Evolutionary conservation across 2,888 invertebrate species (phyloP).

Genomic region (Caenorhabditis sinica): DNA sequence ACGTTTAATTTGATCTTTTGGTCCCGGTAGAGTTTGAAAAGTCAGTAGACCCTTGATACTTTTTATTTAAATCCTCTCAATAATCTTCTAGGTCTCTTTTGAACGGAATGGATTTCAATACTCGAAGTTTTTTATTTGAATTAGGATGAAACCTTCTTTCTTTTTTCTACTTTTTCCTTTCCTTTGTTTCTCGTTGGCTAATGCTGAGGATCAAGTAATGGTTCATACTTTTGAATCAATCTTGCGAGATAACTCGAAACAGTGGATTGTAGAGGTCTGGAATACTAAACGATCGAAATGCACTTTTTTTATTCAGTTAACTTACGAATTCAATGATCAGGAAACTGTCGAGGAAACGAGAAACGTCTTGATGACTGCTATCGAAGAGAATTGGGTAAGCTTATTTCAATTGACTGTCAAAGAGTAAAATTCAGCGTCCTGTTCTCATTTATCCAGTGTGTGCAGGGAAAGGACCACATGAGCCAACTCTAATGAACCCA

Average conservation of each 20-base stretch:
- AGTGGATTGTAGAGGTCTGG: conserved; percentile 9
- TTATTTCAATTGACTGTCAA: not conserved
- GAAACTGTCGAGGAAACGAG: conserved; percentile 7
- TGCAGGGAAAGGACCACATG: not conserved
- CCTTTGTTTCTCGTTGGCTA: not conserved
- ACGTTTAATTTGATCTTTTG: not conserved
- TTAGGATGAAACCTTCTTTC: not conserved
- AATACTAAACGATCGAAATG: not conserved
- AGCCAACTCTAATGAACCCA: conserved; percentile 10
- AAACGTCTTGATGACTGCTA: not conserved
- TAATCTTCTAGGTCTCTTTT: not conserved
- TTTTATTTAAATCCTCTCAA: not conserved
- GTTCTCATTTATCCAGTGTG: not conserved
- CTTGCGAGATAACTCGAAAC: not conserved
- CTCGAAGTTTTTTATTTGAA: not conserved
- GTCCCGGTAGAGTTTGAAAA: not conserved
- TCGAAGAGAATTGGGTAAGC: conserved; percentile 8
- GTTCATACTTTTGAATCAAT: conserved; percentile 15
- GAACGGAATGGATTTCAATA: no score
- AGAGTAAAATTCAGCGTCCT: not conserved
- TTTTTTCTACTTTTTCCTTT: not conserved
- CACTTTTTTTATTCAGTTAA: conserved; percentile 7
- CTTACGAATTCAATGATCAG: conserved; percentile 14
- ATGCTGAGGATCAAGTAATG: conserved; percentile 8
- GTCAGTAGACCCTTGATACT: not conserved